Evolutionary conservation across 2,113 vertebrate genomes (phyloP), one percentile per base, ranked within the genome.

Genomic region (Dascyllus trimaculatus): DNA sequence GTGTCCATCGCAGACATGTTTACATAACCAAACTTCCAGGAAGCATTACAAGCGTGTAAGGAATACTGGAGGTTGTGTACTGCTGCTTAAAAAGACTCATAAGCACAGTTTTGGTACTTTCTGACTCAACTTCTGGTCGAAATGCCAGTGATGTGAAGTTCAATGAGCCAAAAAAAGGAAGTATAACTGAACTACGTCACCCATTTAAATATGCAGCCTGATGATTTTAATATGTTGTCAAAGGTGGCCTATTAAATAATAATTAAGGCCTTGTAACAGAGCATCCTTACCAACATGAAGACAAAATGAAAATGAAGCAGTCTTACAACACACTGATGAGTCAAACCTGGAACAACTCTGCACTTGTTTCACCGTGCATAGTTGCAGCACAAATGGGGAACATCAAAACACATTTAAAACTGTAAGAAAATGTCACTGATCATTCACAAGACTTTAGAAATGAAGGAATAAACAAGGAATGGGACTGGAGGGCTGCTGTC

Each of bases 41-140:
- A 29, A 29, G 26, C 2, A 29, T 29, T 29, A 29, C 26, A 29
- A 29, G 5, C 26, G 5, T 29, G 2, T 2, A 2, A 29, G 26
- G 5, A 29, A 29, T 29, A 29, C 26, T 5, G 5, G 26, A 5
- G 29, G 29, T 29, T 5, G 29, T 29, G 3, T 4, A 29, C 6
- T 6, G 2, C 3, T 29, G 29, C 29, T 29, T 6, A 29, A 29
- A 29, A 29, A 29, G 29, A 29, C 29, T 29, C 32, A 9, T 35
- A 35, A 35, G 32, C 32, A 32, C 32, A 35, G 32, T 35, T 8
- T 35, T 35, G 32, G 32, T 9, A 35, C 32, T 35, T 35, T 35
- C 1, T 35, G 32, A 35, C 9, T 8, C 18, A 29, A 32, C 63
- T 71, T 75, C 75, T 78, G 57, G 71, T 81, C 54, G 64, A 73